Percentiles rank a stretch among this genome's conserved stretches.
Conservation (phyloP, 2,113 vertebrate genomes). For the Poecile atricapillus region DNA sequence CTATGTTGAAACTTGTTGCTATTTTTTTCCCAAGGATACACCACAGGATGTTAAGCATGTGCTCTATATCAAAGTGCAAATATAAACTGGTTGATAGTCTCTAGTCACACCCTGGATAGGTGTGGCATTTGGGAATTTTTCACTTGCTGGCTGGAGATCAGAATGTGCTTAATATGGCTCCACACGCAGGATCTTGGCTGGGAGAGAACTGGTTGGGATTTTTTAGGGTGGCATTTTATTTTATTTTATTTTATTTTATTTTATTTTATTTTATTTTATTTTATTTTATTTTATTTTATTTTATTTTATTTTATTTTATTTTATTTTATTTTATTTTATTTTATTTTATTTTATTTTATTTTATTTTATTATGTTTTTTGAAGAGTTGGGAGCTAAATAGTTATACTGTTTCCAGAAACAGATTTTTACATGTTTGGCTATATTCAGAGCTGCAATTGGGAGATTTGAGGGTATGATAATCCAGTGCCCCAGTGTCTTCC, state of each 20-base stretch:
- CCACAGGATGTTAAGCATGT: constrained; percentile 55
- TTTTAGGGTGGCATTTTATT: neutral
- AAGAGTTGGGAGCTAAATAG: constrained; percentile 27
- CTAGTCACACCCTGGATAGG: constrained; percentile 61
- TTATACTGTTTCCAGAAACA: constrained; percentile 44
- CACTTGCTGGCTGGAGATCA: constrained; percentile 50
- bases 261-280: neutral
- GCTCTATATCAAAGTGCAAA: constrained; percentile 64
- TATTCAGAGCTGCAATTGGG: constrained; percentile 24
- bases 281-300: too few relatives aligned
- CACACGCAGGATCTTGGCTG: neutral
- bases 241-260: too few relatives aligned
- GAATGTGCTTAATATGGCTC: constrained; percentile 37
- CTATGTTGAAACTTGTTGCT: constrained; percentile 68
- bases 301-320: too few relatives aligned
- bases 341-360: too few relatives aligned
- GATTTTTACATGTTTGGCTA: constrained; percentile 53
- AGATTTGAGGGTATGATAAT: constrained; percentile 18
- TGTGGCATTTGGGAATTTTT: constrained; percentile 65
- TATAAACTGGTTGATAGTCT: constrained; percentile 61
- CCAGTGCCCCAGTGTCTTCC: neutral
- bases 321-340: too few relatives aligned
- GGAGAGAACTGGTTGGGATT: neutral
- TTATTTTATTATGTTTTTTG: neutral
- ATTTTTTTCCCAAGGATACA: constrained; percentile 61